phyloP scores from a whole-genome alignment of 37 sponge, comb jelly and placozoan genomes.

The Cladorhizidae sp. region DNA sequence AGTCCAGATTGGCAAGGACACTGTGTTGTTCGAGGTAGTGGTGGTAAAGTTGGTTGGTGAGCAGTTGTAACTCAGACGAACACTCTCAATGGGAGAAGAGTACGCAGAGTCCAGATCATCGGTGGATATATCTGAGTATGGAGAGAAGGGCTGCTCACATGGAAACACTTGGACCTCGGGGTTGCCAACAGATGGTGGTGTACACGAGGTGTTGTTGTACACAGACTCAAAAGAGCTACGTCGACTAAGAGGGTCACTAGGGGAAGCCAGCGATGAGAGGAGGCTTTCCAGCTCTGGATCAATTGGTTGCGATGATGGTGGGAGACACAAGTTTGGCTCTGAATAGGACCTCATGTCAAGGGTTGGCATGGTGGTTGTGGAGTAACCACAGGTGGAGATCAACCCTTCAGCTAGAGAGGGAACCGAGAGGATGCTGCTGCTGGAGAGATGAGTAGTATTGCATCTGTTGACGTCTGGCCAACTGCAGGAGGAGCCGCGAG shows the following conservation, averaged over 20 bases:
- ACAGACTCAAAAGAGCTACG: slow-evolving; percentile 22
- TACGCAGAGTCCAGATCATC: slow-evolving; percentile 21
- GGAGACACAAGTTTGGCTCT: background rate
- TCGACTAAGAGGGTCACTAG: slow-evolving; percentile 4
- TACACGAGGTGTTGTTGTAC: background rate
- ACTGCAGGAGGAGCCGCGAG: background rate
- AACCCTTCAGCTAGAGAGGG: background rate
- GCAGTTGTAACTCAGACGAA: background rate
- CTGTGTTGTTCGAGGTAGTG: background rate
- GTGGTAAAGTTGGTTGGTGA: background rate
- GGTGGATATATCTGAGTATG: slow-evolving; percentile 20
- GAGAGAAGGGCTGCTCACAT: slow-evolving; percentile 37
- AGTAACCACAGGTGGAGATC: background rate
- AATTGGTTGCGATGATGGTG: slow-evolving; percentile 1
- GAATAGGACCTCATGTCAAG: background rate
- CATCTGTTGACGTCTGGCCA: background rate
- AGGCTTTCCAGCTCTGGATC: slow-evolving; percentile 45
- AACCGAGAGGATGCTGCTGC: background rate
- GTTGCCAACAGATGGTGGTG: background rate
- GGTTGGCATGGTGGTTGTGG: background rate
- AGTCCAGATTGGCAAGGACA: background rate
- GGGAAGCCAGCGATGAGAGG: slow-evolving; percentile 27
- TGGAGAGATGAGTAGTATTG: background rate
- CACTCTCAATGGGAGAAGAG: slow-evolving; percentile 26
- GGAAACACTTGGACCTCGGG: slow-evolving; percentile 14